These are phyloP conservation scores for Manis crassicaudata DNA, from an alignment of 2,797 vertebrate species.

Conservation along the genomic window DNA sequence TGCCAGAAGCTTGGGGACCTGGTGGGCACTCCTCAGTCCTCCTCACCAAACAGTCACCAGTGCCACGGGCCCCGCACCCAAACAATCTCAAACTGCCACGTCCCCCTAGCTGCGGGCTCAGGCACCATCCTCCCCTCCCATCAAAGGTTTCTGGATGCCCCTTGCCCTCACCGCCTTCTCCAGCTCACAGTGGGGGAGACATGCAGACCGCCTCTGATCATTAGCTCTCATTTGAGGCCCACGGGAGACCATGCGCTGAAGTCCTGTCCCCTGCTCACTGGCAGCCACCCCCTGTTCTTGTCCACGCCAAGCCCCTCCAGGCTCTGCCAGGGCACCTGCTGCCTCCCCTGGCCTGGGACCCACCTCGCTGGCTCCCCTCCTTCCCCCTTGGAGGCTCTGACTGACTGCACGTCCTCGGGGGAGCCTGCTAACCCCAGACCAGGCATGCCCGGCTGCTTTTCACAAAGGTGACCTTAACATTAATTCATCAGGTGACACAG, in stretches of 20 bases:
- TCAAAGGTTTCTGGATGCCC: neutral
- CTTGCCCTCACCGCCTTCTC: no score
- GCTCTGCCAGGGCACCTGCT: neutral
- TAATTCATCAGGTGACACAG: neutral
- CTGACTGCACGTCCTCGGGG: neutral
- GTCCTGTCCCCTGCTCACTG: neutral
- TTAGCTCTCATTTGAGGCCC: no score
- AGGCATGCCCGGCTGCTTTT: neutral
- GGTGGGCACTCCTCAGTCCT: fast-evolving
- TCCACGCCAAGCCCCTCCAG: neutral
- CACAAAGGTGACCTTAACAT: neutral
- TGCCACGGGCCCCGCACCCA: no score
- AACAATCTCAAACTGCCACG: neutral
- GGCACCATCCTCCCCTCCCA: neutral
- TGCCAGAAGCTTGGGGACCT: neutral
- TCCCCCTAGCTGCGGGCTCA: no score
- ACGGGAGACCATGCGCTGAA: no score
- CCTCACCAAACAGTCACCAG: neutral
- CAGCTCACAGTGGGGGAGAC: neutral
- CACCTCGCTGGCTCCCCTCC: fast-evolving
- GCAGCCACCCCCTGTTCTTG: neutral
- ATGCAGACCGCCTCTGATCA: neutral
- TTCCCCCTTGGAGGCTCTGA: neutral
- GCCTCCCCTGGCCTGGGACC: neutral
- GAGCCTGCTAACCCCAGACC: neutral